Evolutionary conservation across 2,888 invertebrate genomes (phyloP).

Genomic region (Caenorhabditis sp.): DNA sequence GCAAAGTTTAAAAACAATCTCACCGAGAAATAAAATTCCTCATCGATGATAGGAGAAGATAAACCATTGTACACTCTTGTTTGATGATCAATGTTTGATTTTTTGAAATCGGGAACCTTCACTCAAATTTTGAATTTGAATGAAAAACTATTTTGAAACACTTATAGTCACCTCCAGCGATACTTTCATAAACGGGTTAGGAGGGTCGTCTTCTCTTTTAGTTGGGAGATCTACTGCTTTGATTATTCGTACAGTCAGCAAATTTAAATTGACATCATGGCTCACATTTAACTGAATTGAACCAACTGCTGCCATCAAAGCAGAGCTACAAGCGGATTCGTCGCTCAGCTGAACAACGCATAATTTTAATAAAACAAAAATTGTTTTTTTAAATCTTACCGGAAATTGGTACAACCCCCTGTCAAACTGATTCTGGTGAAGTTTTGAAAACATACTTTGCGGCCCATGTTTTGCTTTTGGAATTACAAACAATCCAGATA

Average conservation of each 20-base stretch:
- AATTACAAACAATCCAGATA: conserved; percentile 74
- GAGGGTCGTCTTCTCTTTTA: conserved; percentile 72
- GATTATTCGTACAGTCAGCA: conserved; percentile 87
- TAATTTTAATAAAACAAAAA: background rate
- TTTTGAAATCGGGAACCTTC: conserved; percentile 60
- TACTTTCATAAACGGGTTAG: conserved; percentile 61
- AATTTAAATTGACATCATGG: conserved; percentile 87
- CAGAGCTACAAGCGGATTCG: conserved; percentile 68
- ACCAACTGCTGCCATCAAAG: conserved; percentile 84
- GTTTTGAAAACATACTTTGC: conserved; percentile 80
- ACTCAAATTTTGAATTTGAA: background rate
- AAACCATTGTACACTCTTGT: conserved; percentile 76
- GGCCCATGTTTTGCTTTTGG: conserved; percentile 70
- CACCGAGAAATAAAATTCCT: conserved; percentile 82
- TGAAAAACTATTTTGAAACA: background rate
- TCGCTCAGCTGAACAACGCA: conserved; percentile 55
- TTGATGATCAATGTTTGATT: conserved; percentile 78
- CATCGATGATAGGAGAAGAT: conserved; percentile 77
- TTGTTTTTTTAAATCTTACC: conserved; percentile 27
- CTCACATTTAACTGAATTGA: conserved; percentile 87
- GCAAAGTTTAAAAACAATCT: background rate
- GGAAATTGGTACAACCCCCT: conserved; percentile 78
- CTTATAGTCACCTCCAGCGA: conserved; percentile 55
- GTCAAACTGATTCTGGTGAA: conserved; percentile 80
- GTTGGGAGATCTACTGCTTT: conserved; percentile 86